These are phyloP conservation scores for Pimpla rufipes DNA, from an alignment of 2,888 invertebrate genomes.

Conservation along the genomic window DNA sequence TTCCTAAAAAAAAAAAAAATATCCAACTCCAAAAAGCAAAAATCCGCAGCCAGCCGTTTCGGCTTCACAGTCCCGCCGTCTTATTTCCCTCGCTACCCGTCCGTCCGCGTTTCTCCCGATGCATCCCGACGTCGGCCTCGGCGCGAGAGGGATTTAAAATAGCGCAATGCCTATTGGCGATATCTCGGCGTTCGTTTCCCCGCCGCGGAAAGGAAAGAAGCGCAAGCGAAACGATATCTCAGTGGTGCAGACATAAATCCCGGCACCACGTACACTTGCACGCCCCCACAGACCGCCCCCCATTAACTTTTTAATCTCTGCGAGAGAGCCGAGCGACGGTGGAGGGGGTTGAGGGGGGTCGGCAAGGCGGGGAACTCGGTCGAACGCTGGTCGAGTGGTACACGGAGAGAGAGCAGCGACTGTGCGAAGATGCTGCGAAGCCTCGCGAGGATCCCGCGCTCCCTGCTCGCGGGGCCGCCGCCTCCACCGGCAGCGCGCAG, in stretches of 20 bases:
- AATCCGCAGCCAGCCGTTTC: too few species aligned
- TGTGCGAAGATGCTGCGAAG: conserved; percentile 47
- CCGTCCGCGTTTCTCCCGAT: conserved; percentile 13
- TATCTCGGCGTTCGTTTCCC: conserved; percentile 69
- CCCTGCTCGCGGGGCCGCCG: conserved; percentile 46
- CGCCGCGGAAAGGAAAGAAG: conserved; percentile 56
- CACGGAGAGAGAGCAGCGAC: conserved; percentile 6
- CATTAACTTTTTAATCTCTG: conserved; percentile 85
- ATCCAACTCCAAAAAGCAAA: too few species aligned
- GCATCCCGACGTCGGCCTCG: background rate
- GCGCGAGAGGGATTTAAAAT: conserved; percentile 79
- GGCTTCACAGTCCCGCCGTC: background rate
- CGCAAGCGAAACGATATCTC: conserved; percentile 81
- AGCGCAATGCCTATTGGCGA: conserved; percentile 83
- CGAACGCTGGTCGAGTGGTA: conserved; percentile 39
- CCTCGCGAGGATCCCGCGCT: conserved; percentile 28
- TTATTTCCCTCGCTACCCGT: conserved; percentile 10
- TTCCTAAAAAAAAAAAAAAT: too few species aligned
- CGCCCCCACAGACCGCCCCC: conserved; percentile 85
- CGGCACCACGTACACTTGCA: conserved; percentile 84
- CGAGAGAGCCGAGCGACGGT: conserved; percentile 63
- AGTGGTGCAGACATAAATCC: conserved; percentile 85
- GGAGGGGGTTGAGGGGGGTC: conserved; percentile 60
- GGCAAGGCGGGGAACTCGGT: conserved; percentile 45
- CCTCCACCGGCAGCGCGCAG: conserved; percentile 58